Evolutionary conservation across 2,888 invertebrate genomes (phyloP).

Genomic region (Cremastobaeus sp.): DNA sequence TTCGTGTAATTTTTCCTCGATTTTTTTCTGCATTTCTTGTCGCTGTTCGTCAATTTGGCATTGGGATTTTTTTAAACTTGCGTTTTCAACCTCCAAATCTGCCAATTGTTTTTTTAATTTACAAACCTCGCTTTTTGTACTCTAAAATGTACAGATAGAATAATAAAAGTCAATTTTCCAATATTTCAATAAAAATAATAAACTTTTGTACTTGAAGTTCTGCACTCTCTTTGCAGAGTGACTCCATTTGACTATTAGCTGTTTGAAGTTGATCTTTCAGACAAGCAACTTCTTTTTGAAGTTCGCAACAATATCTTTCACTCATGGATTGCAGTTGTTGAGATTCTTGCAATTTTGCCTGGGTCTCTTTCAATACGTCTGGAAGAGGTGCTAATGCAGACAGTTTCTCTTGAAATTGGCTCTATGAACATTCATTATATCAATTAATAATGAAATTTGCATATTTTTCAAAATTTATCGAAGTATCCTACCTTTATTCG

Average conservation of each 20-base stretch:
- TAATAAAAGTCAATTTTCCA: too few relatives aligned
- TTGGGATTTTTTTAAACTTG: constrained; percentile 79
- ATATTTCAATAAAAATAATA: constrained; percentile 1
- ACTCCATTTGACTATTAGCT: constrained; percentile 73
- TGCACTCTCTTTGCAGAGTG: constrained; percentile 68
- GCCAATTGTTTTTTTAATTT: constrained; percentile 79
- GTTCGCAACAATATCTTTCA: constrained; percentile 83
- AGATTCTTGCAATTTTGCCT: constrained; percentile 83
- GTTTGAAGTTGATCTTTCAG: constrained; percentile 81
- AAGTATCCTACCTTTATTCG: constrained; percentile 83
- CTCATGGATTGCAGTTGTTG: constrained; percentile 84
- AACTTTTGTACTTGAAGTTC: constrained; percentile 61
- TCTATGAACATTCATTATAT: constrained; percentile 67
- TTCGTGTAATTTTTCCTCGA: constrained; percentile 85
- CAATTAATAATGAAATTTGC: not conserved
- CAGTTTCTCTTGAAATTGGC: constrained; percentile 85
- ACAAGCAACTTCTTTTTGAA: constrained; percentile 83
- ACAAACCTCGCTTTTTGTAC: not conserved
- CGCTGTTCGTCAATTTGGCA: constrained; percentile 81
- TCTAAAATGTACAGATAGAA: too few relatives aligned
- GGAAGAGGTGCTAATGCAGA: constrained; percentile 85
- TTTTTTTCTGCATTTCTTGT: constrained; percentile 81
- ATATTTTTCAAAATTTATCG: too few relatives aligned
- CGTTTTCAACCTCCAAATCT: constrained; percentile 80
- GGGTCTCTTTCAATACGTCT: constrained; percentile 84